These are phyloP conservation scores for Phaetusa simplex DNA, from an alignment of 2,113 vertebrate genomes.

Conservation along the genomic window DNA sequence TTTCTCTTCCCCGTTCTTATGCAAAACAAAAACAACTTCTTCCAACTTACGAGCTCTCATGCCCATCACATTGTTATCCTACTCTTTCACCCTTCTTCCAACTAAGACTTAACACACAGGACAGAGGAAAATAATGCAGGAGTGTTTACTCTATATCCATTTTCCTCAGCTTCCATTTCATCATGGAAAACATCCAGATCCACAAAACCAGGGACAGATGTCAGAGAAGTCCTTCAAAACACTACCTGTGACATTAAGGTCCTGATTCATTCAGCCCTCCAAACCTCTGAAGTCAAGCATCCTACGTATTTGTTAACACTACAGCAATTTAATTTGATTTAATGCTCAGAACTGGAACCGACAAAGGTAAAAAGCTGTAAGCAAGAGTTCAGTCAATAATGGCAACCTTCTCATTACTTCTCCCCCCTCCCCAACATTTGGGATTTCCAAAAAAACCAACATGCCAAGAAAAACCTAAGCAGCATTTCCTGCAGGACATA, in stretches of 20 bases:
- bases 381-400: not conserved
- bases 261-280: not conserved
- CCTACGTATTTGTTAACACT: not conserved
- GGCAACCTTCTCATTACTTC: not conserved
- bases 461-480: not conserved
- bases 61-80: not conserved
- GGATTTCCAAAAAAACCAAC: not conserved
- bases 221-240: not conserved
- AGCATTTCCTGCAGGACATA: not conserved
- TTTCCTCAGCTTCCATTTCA: not conserved
- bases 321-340: not conserved
- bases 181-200: not conserved
- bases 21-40: not conserved
- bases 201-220: not conserved
- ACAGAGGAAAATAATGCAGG: not conserved
- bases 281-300: not conserved
- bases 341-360: not conserved
- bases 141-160: not conserved
- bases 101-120: not conserved
- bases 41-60: not conserved
- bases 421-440: rapidly evolving
- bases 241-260: not conserved
- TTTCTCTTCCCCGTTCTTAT: not conserved
- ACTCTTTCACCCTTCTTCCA: not conserved
- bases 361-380: not conserved